These are phyloP conservation scores for Apamea epomidion DNA, from an alignment of 2,888 invertebrate genomes.

Conservation along the genomic window DNA sequence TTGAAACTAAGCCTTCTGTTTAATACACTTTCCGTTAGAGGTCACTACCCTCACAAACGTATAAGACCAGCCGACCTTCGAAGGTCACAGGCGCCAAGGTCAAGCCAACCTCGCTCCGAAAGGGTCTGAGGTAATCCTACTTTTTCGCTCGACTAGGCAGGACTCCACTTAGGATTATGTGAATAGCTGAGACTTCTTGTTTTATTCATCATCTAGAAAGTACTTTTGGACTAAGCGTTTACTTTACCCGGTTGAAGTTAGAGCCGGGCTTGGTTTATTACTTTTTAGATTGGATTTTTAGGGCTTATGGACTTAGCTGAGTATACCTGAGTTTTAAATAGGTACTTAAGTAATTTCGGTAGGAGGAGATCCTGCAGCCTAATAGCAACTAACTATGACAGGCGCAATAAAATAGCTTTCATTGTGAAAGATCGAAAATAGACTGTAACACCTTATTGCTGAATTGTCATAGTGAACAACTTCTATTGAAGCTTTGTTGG, in stretches of 20 bases:
- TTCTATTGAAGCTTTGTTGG: not conserved
- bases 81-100: slow-evolving; percentile 65
- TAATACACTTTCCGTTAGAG: not conserved
- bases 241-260: slow-evolving; percentile 8
- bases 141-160: slow-evolving; percentile 33
- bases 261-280: not conserved
- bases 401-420: not conserved
- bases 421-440: not conserved
- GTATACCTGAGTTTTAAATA: not conserved
- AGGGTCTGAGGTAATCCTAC: slow-evolving; percentile 60
- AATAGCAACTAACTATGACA: not conserved
- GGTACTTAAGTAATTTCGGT: not conserved
- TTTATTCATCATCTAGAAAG: slow-evolving; percentile 35
- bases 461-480: not conserved
- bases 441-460: not conserved
- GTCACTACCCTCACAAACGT: slow-evolving; percentile 48
- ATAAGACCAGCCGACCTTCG: slow-evolving; percentile 50
- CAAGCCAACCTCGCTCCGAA: slow-evolving; percentile 53
- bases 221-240: slow-evolving; percentile 5
- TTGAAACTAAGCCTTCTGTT: slow-evolving; percentile 27
- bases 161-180: slow-evolving; percentile 44
- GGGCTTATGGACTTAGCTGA: not conserved
- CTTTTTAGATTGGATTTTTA: slow-evolving; percentile 13
- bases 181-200: slow-evolving; percentile 25
- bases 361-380: not conserved